Evolutionary conservation across 1,140 invertebrate species (phyloP).

Genomic region (Sweltsa coloradensis): DNA sequence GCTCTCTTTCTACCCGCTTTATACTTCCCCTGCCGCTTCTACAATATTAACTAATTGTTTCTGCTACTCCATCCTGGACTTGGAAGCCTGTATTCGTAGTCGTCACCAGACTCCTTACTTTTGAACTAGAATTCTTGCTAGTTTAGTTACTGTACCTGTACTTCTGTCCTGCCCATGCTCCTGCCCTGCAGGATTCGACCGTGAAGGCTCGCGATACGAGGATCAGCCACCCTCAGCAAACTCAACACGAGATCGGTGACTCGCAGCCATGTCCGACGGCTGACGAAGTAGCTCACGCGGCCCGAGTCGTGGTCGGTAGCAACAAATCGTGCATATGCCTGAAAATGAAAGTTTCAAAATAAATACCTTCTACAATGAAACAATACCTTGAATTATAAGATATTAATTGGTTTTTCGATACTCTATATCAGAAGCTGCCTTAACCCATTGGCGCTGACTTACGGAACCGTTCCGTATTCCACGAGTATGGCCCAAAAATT

Average conservation of each 20-base stretch:
- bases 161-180: constrained; percentile 79
- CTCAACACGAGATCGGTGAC: constrained; percentile 84
- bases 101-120: too few species aligned
- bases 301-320: constrained; percentile 86
- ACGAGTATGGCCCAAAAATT: too few species aligned
- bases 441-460: too few species aligned
- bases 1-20: too few species aligned
- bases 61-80: too few species aligned
- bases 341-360: constrained; percentile 13
- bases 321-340: constrained; percentile 73
- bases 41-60: too few species aligned
- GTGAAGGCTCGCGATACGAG: constrained; percentile 69
- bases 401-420: constrained; percentile 21
- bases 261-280: constrained; percentile 70
- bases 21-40: too few species aligned
- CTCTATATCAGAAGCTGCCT: too few species aligned
- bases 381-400: background rate
- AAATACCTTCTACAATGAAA: background rate
- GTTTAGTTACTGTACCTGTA: constrained; percentile 79
- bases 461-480: too few species aligned
- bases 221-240: constrained; percentile 74
- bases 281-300: constrained; percentile 78
- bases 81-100: too few species aligned
- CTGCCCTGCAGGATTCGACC: constrained; percentile 73
- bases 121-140: too few species aligned